Evolutionary conservation across 2,888 invertebrate species (phyloP).

Genomic region (Dryomyza anilis): DNA sequence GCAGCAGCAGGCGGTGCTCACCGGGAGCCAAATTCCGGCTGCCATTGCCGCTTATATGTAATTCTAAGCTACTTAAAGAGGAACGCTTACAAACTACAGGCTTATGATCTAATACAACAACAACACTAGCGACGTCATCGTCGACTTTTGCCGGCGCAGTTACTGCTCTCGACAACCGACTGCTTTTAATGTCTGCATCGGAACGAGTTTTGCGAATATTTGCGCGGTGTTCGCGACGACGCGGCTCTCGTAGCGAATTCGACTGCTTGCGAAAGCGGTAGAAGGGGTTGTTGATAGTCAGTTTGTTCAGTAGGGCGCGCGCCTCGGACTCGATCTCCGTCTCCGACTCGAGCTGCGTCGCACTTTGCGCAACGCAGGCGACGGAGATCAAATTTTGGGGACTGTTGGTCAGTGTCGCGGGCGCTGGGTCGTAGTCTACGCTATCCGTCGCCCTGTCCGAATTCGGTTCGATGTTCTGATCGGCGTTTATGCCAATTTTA

Average conservation of each 20-base stretch:
- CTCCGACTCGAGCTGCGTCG: background rate
- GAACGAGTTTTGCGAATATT: slow-evolving; percentile 46
- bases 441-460: background rate
- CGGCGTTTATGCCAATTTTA: slow-evolving; percentile 23
- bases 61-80: slow-evolving; percentile 47
- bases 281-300: slow-evolving; percentile 57
- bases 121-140: slow-evolving; percentile 49
- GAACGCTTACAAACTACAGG: slow-evolving; percentile 46
- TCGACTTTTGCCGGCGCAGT: slow-evolving; percentile 35
- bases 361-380: too few species aligned
- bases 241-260: slow-evolving; percentile 48
- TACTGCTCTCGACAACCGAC: slow-evolving; percentile 3
- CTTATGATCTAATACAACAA: slow-evolving; percentile 55
- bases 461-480: slow-evolving; percentile 32
- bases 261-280: slow-evolving; percentile 58
- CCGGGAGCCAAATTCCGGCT: background rate
- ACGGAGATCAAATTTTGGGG: too few species aligned
- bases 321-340: slow-evolving; percentile 39
- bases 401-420: too few species aligned
- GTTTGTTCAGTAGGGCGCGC: slow-evolving; percentile 46
- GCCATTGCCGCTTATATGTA: slow-evolving; percentile 15
- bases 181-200: slow-evolving; percentile 48
- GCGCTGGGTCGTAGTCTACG: too few species aligned
- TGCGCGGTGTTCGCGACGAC: slow-evolving; percentile 33
- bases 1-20: slow-evolving; percentile 2